A percentile compares a stretch with the other conserved stretches of the same genome.
These are phyloP conservation scores for Pomacea canaliculata DNA, from an alignment of 2,888 invertebrate genomes.

Conservation along the genomic window DNA sequence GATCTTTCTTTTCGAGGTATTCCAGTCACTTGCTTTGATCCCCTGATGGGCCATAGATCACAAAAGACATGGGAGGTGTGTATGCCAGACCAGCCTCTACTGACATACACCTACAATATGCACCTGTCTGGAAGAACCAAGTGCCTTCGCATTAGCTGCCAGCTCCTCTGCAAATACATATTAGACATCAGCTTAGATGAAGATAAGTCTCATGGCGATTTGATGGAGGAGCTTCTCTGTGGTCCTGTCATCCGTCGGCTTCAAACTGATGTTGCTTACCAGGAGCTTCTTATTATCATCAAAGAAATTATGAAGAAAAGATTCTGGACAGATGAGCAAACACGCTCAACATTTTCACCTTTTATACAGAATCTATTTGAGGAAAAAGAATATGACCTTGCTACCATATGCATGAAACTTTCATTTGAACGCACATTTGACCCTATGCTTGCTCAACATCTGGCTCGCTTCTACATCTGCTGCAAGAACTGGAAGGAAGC, in stretches of 20 bases:
- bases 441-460: conserved; percentile 40
- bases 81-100: not conserved
- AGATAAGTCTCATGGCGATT: conserved; percentile 1
- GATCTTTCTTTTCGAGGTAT: conserved; percentile 44
- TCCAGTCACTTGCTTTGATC: conserved; percentile 48
- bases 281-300: conserved; percentile 11
- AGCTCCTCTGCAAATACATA: conserved; percentile 23
- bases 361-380: conserved; percentile 33
- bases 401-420: conserved; percentile 26
- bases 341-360: conserved; percentile 36
- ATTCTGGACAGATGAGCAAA: conserved; percentile 1
- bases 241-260: not conserved
- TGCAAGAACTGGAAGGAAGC: conserved; percentile 38
- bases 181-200: conserved; percentile 8
- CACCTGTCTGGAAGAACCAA: conserved; percentile 14
- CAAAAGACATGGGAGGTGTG: not conserved
- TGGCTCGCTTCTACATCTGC: conserved; percentile 39
- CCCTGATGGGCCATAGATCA: conserved; percentile 13
- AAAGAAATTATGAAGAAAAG: conserved; percentile 18
- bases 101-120: conserved; percentile 3
- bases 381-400: conserved; percentile 33
- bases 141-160: conserved; percentile 18
- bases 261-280: conserved; percentile 1
- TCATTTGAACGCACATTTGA: conserved; percentile 36
- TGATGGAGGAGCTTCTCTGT: conserved; percentile 15